Conservation (phyloP, 2,113 vertebrate species). For the Podarcis cretensis region DNA sequence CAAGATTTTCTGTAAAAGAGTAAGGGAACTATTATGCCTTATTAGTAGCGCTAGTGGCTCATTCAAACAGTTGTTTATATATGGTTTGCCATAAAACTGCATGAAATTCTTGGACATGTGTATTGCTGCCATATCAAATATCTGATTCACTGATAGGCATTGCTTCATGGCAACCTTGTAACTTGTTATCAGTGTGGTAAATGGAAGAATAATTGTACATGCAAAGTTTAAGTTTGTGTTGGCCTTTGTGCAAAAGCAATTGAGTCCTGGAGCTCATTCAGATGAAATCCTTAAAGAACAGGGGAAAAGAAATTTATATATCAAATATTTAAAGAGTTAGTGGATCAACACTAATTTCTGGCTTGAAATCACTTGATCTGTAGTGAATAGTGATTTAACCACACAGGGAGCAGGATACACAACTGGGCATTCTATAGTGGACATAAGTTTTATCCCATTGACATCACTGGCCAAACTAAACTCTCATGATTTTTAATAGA, state of each 20-base stretch:
- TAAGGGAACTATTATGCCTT: neutral
- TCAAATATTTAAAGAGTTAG: neutral
- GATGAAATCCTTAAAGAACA: neutral
- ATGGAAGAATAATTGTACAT: conserved; percentile 5
- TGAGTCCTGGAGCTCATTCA: neutral
- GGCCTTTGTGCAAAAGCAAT: neutral
- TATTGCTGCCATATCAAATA: conserved; percentile 10
- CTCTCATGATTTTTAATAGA: neutral
- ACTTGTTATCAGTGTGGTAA: neutral
- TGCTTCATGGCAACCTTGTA: neutral
- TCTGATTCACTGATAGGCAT: neutral
- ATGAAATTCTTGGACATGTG: neutral
- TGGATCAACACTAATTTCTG: neutral
- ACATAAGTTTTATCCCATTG: neutral
- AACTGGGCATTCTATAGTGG: neutral
- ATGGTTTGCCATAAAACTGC: conserved; percentile 10
- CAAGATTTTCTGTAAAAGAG: neutral
- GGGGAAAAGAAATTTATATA: neutral
- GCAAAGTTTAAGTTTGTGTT: neutral
- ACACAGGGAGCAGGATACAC: neutral
- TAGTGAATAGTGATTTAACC: neutral
- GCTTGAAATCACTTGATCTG: neutral
- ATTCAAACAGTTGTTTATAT: conserved; percentile 18
- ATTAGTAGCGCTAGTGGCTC: neutral
- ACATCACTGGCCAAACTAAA: neutral